Evolutionary conservation across 2,113 vertebrate species (phyloP), one percentile per base, ranked within the genome.

Genomic region (Equus przewalskii): DNA sequence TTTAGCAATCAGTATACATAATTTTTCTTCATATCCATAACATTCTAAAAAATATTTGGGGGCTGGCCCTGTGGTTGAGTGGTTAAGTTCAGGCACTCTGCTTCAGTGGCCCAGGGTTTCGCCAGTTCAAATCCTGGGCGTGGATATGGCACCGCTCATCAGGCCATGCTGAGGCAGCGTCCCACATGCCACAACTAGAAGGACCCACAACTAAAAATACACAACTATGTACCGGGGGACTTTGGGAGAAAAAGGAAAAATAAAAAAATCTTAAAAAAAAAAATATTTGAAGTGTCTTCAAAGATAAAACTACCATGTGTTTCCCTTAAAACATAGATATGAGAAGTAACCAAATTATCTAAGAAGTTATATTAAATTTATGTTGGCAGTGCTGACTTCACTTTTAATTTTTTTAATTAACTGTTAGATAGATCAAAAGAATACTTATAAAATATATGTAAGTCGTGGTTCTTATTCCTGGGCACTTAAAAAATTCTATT

Each of bases 391-490:
- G 33, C 15, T 92, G 44, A 84, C 82, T 91, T 95, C 7, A 83
- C 41, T 84, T 95, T 93, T 97, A 51, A 88, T 46, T 82, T 75
- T 93, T 96, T 56, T 49, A 69, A 56, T 88, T 64, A 91, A 65
- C 26, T 28, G 62, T 72, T 76, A 7, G 58, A 54, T 65, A 92
- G 14, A 33, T 94, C 12, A 88, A 83, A 79, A 83, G 15, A 24
- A 56, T 84, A 19, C 75, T 79, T 84, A 88, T 83, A 75, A 83
- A 93, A 91, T 80, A 95, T 64, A 26, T 82, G 18, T 72, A 86
- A 65, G n/a, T 76, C 28, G 22, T 95, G 28, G 2, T 70, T 89
- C 62, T 69, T 9, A 69, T 72, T 3, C 56, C 89, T 88, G 30
- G 30, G 21, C 81, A 75, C n/a, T 36, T 94, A 65, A 80, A 72